Evolutionary conservation across 2,113 vertebrate genomes (phyloP), one percentile per base, ranked within the genome.

Genomic region (Trachemys scripta): DNA sequence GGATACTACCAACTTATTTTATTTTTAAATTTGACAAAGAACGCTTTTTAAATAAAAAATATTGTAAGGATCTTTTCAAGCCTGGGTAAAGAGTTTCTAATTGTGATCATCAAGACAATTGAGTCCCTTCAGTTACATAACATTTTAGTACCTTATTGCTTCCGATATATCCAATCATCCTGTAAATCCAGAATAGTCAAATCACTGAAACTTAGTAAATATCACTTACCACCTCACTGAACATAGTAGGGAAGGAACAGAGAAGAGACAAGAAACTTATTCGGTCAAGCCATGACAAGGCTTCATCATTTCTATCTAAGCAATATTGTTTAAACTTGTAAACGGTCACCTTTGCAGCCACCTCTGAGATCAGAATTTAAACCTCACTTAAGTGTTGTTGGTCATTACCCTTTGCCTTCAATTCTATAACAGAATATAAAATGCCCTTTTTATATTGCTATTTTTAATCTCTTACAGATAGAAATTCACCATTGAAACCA

Each of bases 111-210:
- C 27, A 13, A 59, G 57, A 31, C 27, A 62, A 57, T 1, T 25
- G 56, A 57, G 56, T 29, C 11, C 57, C 57, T n/a, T 72, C n/a
- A 17, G 65, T 69, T 38, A 72, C n/a, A 22, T 38, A 72, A 72
- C n/a, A 12, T 72, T 38, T 72, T 22, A 72, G 10, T 72, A 72
- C 10, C 20, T 38, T 22, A 38, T n/a, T 72, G n/a, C 65, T 85
- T 85, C n/a, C 0, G 0, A 80, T 4, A 7, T 29, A 85, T 81
- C 6, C 10, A 90, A 84, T 3, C 59, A 3, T 29, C 84, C 65
- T 81, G 20, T 50, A 75, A 75, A 12, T 3, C 95, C 4, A 2
- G 16, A 69, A 84, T 59, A 93, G 72, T 76, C 50, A 91, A 78
- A 80, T 35, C 25, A 92, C 54, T 31, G 65, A 94, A 83, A 92